A percentile compares a stretch with the other conserved stretches of the same genome.
phyloP scores from a whole-genome alignment of 1,140 invertebrate genomes.

The Chironomus tepperi region DNA sequence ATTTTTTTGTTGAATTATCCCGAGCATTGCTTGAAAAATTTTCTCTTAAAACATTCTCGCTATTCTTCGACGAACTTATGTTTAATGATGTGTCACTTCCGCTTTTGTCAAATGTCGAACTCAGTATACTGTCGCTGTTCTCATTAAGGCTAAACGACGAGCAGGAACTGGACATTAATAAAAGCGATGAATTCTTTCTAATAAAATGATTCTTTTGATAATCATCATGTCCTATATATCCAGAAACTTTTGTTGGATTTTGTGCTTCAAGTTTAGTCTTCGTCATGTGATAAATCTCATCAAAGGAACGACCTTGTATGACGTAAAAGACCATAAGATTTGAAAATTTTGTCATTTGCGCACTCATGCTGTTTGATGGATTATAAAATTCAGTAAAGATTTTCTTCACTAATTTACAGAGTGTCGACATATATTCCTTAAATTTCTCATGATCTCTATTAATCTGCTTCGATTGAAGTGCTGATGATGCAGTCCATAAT shows the following conservation, averaged over 20 bases:
- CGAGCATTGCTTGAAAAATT: constrained; percentile 35
- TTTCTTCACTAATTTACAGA: constrained; percentile 43
- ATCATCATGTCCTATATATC: constrained; percentile 38
- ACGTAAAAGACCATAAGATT: constrained; percentile 48
- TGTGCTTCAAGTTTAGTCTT: constrained; percentile 33
- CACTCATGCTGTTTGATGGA: constrained; percentile 36
- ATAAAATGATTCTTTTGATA: constrained; percentile 32
- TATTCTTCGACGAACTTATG: constrained; percentile 35
- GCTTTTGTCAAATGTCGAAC: constrained; percentile 34
- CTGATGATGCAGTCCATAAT: constrained; percentile 54
- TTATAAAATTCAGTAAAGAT: constrained; percentile 38
- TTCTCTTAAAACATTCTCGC: constrained; percentile 31
- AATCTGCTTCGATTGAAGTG: constrained; percentile 48
- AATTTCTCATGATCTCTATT: constrained; percentile 48
- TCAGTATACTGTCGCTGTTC: constrained; percentile 31
- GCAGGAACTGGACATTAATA: constrained; percentile 31
- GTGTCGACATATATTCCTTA: constrained; percentile 47
- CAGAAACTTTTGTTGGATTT: constrained; percentile 32
- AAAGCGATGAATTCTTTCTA: constrained; percentile 25
- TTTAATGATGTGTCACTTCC: constrained; percentile 31
- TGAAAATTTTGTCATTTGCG: constrained; percentile 42
- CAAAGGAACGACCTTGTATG: constrained; percentile 44
- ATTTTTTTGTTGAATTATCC: constrained; percentile 30
- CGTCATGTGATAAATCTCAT: constrained; percentile 42
- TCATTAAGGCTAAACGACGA: constrained; percentile 26